Evolutionary conservation across 2,888 invertebrate species (phyloP).

Genomic region (Heliconius sara): DNA sequence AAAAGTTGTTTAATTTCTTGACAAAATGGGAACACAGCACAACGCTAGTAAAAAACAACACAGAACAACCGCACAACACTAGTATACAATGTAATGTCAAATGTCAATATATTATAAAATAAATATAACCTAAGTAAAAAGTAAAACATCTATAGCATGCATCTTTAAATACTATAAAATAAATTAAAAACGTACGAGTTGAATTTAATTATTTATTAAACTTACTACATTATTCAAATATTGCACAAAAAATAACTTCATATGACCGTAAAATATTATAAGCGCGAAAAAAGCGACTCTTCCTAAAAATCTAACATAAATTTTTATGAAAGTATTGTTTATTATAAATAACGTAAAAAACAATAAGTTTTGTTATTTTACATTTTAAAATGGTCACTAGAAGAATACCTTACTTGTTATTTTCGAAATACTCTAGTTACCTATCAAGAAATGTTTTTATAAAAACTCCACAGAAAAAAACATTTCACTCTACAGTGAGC

Average conservation of each 20-base stretch:
- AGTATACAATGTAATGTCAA: not conserved
- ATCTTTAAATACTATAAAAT: not conserved
- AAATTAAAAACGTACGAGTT: not conserved
- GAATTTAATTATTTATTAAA: not conserved
- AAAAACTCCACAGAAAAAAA: constrained; percentile 19
- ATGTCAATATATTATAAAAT: not conserved
- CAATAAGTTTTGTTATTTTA: not conserved
- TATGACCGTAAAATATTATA: not conserved
- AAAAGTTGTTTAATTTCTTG: too few relatives aligned
- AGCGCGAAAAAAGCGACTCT: not conserved
- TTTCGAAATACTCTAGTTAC: constrained; percentile 25
- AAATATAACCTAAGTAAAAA: constrained; percentile 14
- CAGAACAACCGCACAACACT: not conserved
- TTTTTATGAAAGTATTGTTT: not conserved
- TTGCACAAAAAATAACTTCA: not conserved
- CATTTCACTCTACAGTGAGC: constrained; percentile 55
- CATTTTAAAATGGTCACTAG: constrained; percentile 14
- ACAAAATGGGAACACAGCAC: too few relatives aligned
- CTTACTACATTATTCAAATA: not conserved
- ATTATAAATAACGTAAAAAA: not conserved
- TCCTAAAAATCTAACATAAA: not conserved
- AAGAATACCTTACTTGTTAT: constrained; percentile 15
- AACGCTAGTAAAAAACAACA: too few relatives aligned
- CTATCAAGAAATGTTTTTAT: constrained; percentile 4
- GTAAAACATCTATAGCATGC: not conserved